A percentile compares a stretch with the other conserved stretches of the same genome.
Conservation (phyloP, 35 echinoderm and acorn worm genomes). For the Diadema setosum region DNA sequence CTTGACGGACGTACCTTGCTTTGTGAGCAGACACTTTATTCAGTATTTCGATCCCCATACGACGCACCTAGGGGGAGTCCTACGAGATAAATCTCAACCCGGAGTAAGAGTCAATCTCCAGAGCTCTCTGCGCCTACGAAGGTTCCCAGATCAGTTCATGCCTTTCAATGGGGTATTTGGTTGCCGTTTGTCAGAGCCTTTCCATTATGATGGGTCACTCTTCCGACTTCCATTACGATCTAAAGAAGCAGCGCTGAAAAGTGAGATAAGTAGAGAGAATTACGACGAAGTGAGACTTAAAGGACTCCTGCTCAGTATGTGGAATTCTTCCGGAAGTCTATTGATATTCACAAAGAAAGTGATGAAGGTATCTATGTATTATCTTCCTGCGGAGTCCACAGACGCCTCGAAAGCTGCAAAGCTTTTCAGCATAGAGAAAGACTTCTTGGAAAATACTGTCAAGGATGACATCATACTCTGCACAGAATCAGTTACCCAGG, state of each 20-base stretch:
- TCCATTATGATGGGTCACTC: constrained; percentile 47
- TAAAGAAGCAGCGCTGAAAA: not conserved
- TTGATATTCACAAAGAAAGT: constrained; percentile 88
- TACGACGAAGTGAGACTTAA: constrained; percentile 35
- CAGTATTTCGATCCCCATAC: constrained; percentile 79
- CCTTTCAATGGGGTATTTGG: constrained; percentile 69
- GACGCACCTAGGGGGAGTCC: constrained; percentile 20
- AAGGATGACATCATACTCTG: not conserved
- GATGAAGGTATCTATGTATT: constrained; percentile 40
- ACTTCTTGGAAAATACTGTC: not conserved
- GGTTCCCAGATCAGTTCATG: constrained; percentile 9
- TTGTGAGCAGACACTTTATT: constrained; percentile 57
- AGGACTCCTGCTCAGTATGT: not conserved
- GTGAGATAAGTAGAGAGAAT: constrained; percentile 27
- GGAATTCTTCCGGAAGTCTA: constrained; percentile 22
- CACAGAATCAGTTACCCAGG: not conserved
- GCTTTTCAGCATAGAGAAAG: not conserved
- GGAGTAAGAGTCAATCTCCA: constrained; percentile 22
- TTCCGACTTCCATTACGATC: constrained; percentile 83
- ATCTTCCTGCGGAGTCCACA: not conserved
- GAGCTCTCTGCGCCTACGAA: not conserved
- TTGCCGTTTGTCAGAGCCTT: not conserved
- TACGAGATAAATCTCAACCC: not conserved
- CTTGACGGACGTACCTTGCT: constrained; percentile 86
- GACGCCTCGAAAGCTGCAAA: not conserved